Conservation (phyloP, 2,113 vertebrate genomes). For the Syngnathoides biaculeatus region DNA sequence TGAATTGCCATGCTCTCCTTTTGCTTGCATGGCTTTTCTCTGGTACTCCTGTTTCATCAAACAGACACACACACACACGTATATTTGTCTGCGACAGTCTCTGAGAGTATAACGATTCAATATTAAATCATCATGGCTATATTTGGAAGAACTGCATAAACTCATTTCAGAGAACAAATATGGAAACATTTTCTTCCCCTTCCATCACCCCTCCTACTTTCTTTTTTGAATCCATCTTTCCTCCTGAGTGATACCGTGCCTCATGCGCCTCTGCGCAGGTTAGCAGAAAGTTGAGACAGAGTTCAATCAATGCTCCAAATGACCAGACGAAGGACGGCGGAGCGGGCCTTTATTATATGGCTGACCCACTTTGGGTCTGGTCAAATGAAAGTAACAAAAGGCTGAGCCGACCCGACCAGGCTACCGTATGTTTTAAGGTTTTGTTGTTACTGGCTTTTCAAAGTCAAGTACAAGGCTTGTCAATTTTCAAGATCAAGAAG, state of each 20-base stretch:
- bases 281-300: constrained; percentile 60
- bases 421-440: constrained; percentile 42
- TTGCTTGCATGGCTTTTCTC: too few relatives aligned
- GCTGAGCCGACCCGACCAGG: constrained; percentile 22
- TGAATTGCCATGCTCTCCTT: too few relatives aligned
- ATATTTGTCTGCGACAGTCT: neutral
- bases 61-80: too few relatives aligned
- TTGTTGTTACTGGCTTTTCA: constrained; percentile 49
- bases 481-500: constrained; percentile 22
- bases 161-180: constrained; percentile 35
- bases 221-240: constrained; percentile 2
- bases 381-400: constrained; percentile 31
- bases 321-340: constrained; percentile 53
- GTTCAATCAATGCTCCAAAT: constrained; percentile 68
- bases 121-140: constrained; percentile 31
- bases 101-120: constrained; percentile 24
- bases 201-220: constrained; percentile 42
- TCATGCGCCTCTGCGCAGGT: constrained; percentile 62
- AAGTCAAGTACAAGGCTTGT: constrained; percentile 6
- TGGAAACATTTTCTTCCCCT: constrained; percentile 49
- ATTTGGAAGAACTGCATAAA: constrained; percentile 34
- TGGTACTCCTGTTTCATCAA: too few relatives aligned
- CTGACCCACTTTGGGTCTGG: constrained; percentile 61
- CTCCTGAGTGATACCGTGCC: constrained; percentile 42
- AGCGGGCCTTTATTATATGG: constrained; percentile 37